These are phyloP conservation scores for Clanis bilineata DNA, from an alignment of 2,888 invertebrate genomes.

Conservation along the genomic window DNA sequence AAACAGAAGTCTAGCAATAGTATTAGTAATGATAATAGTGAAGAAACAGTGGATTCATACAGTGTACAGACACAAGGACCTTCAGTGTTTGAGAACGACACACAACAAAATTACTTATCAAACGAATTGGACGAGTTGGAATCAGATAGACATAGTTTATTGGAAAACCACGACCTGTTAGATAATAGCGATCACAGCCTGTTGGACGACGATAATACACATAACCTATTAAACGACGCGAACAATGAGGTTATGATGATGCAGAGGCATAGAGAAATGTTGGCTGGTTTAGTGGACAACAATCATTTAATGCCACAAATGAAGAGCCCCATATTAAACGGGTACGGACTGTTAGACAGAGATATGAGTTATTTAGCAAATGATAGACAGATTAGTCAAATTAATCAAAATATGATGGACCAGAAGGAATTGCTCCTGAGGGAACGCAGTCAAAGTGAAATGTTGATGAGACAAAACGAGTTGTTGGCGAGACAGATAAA, in stretches of 20 bases:
- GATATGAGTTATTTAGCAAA: conserved; percentile 65
- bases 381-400: conserved; percentile 70
- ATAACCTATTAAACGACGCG: conserved; percentile 64
- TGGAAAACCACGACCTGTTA: conserved; percentile 74
- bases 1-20: conserved; percentile 78
- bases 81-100: conserved; percentile 66
- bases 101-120: conserved; percentile 57
- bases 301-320: conserved; percentile 62
- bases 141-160: conserved; percentile 75
- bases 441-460: conserved; percentile 61
- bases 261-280: conserved; percentile 71
- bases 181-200: conserved; percentile 74
- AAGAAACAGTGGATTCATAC: conserved; percentile 36
- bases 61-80: conserved; percentile 40
- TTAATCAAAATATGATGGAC: conserved; percentile 64
- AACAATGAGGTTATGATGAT: conserved; percentile 65
- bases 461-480: conserved; percentile 71
- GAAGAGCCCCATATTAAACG: conserved; percentile 63
- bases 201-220: conserved; percentile 68
- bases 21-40: conserved; percentile 30
- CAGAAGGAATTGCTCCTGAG: conserved; percentile 64
- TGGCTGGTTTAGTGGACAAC: conserved; percentile 65
- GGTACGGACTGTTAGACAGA: conserved; percentile 68
- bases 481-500: conserved; percentile 66
- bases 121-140: conserved; percentile 73